Evolutionary conservation across 2,113 vertebrate species (phyloP).

Genomic region (Epinephelus fuscoguttatus): DNA sequence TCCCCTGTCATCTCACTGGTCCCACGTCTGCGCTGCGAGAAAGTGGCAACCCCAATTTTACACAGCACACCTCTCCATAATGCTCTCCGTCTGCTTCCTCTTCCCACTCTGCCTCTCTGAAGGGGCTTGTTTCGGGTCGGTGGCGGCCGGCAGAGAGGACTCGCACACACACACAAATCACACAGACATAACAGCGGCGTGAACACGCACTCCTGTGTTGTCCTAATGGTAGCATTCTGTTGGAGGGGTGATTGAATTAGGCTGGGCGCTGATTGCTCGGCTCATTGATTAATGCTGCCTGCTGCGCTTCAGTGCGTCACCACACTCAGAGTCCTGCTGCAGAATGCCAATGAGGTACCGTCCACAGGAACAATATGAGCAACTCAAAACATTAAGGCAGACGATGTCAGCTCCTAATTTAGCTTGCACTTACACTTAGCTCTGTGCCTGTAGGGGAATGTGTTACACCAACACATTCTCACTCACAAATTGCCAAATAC

Average conservation of each 20-base stretch:
- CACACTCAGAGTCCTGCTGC: conserved; percentile 25
- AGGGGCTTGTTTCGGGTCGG: conserved; percentile 20
- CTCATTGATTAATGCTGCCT: conserved; percentile 72
- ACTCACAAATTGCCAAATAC: too few species aligned
- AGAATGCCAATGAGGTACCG: conserved; percentile 60
- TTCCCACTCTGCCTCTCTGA: neutral
- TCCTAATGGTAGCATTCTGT: conserved; percentile 61
- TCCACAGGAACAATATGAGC: neutral
- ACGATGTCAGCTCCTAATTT: neutral
- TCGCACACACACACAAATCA: conserved; percentile 30
- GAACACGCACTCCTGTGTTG: conserved; percentile 39
- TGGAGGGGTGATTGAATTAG: conserved; percentile 68
- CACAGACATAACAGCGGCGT: conserved; percentile 3
- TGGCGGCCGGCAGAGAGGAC: neutral
- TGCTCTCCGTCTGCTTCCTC: neutral
- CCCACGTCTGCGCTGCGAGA: neutral
- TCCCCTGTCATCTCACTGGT: neutral
- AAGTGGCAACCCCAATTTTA: conserved; percentile 28
- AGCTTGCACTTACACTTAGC: neutral
- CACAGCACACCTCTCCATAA: conserved; percentile 17
- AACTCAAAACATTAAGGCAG: neutral
- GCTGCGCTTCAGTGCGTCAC: conserved; percentile 37
- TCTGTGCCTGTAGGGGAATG: too few species aligned
- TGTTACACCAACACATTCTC: too few species aligned
- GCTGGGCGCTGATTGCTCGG: conserved; percentile 66